A percentile compares a stretch with the other conserved stretches of the same genome.
Conservation (phyloP, 2,113 vertebrate genomes). For the Raja brachyura region DNA sequence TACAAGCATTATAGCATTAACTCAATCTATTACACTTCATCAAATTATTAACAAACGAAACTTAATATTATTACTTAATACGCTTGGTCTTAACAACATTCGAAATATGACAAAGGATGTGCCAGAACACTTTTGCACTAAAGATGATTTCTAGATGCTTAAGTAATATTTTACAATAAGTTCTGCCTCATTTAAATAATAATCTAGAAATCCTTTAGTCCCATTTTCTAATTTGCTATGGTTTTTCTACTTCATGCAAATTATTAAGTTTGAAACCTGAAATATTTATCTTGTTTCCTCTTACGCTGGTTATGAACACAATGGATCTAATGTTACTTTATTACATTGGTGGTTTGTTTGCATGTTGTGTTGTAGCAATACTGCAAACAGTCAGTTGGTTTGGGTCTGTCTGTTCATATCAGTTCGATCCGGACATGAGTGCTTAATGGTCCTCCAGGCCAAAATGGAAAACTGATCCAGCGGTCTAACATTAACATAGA, state of each 20-base stretch:
- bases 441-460: conserved; percentile 88
- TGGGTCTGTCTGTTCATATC: conserved; percentile 61
- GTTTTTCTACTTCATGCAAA: not conserved
- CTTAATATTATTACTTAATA: not conserved
- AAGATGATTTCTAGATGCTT: not conserved
- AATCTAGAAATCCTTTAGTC: not conserved
- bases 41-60: not conserved
- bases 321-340: not conserved
- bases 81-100: not conserved
- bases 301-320: not conserved
- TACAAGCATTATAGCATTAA: not conserved
- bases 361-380: not conserved
- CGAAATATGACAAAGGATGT: not conserved
- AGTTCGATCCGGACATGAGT: conserved; percentile 68
- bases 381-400: conserved; percentile 45
- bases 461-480: conserved; percentile 84
- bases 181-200: not conserved
- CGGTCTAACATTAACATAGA: conserved; percentile 89
- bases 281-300: not conserved
- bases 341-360: not conserved
- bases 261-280: not conserved
- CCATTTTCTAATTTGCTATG: not conserved
- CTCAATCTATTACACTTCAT: too few species aligned
- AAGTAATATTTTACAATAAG: not conserved
- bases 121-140: not conserved